Evolutionary conservation across 2,113 vertebrate genomes (phyloP), one percentile per base, ranked within the genome.

Genomic region (Poeciliopsis prolifica): DNA sequence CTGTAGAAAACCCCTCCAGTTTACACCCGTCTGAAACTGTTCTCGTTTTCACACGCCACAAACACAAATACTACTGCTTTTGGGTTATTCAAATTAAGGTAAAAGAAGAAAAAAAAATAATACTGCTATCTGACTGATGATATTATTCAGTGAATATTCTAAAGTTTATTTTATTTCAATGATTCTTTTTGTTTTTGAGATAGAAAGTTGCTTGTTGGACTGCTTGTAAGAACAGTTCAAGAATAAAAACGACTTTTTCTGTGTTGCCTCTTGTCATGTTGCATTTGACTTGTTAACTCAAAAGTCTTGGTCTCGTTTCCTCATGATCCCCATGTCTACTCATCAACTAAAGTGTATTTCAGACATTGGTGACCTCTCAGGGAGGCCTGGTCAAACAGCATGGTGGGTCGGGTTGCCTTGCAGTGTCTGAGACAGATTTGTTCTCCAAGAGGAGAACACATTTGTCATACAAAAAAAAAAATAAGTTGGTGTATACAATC

Each of bases 231-330:
- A 95, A 91, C 93, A 92, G 92, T 94, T 95, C 94, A 93, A 86
- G 87, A 96, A 96, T 96, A 95, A 96, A 65, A 96, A 93, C 84
- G 80, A 74, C 90, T 93, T 95, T 89, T 93, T 95, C 88, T 89
- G 94, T 92, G 93, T 94, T 88, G 84, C 73, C 60, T 68, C 65
- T 68, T 72, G 72, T 87, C 24, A 62, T 26, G 1, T 42, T 29
- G 76, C 40, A 14, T 81, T 29, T 37, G 65, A 65, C 61, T 58
- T 4, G 19, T 48, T 48, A 48, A 48, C 5, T 17, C 15, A 5
- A 6, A 37, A 19, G 44, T 17, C 15, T 48, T 19, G 19, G 5
- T 48, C 17, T 48, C 15, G 17, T 19, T 19, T 48, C 44, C 17
- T 48, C 44, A 48, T 17, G 15, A 17, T 48, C 44, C 5, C 14